Evolutionary conservation across 2,113 vertebrate genomes (phyloP).

Genomic region (Callopanchax toddi): DNA sequence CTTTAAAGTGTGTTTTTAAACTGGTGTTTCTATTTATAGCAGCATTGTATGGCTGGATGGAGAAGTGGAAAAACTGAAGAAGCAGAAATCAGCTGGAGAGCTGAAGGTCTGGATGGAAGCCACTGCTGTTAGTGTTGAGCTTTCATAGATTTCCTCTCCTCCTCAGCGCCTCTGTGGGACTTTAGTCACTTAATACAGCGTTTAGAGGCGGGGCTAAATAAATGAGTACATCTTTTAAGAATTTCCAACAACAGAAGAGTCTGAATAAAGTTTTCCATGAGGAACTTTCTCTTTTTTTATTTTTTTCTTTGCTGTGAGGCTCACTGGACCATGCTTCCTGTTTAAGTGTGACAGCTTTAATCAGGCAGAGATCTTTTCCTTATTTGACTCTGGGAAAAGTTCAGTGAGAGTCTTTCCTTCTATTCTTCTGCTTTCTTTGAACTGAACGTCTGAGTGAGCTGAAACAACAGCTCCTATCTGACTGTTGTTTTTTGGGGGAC

Average conservation of each 20-base stretch:
- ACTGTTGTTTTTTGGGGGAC: slow-evolving; percentile 24
- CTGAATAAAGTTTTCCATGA: slow-evolving; percentile 8
- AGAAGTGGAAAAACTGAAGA: slow-evolving; percentile 63
- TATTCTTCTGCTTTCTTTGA: slow-evolving; percentile 62
- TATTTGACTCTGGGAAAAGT: slow-evolving; percentile 71
- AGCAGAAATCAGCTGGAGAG: slow-evolving; percentile 22
- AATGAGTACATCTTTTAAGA: slow-evolving; percentile 12
- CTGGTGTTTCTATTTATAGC: slow-evolving; percentile 63
- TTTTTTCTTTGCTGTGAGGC: slow-evolving; percentile 10
- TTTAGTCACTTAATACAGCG: slow-evolving; percentile 16
- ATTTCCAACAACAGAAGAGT: neutral
- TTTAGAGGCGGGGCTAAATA: neutral
- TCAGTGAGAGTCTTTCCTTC: slow-evolving; percentile 59
- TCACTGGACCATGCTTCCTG: slow-evolving; percentile 41
- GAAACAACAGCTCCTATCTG: slow-evolving; percentile 48
- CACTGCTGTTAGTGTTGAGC: slow-evolving; percentile 38
- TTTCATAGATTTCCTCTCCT: slow-evolving; percentile 29
- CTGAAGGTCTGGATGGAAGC: slow-evolving; percentile 39
- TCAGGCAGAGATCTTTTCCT: slow-evolving; percentile 42
- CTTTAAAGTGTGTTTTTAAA: slow-evolving; percentile 44
- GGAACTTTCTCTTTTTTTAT: neutral
- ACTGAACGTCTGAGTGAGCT: slow-evolving; percentile 27
- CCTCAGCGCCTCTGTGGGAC: slow-evolving; percentile 10
- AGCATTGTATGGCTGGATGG: slow-evolving; percentile 58
- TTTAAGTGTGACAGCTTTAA: slow-evolving; percentile 27